Conservation (phyloP, 2,113 vertebrate species). For the Pongo pygmaeus region DNA sequence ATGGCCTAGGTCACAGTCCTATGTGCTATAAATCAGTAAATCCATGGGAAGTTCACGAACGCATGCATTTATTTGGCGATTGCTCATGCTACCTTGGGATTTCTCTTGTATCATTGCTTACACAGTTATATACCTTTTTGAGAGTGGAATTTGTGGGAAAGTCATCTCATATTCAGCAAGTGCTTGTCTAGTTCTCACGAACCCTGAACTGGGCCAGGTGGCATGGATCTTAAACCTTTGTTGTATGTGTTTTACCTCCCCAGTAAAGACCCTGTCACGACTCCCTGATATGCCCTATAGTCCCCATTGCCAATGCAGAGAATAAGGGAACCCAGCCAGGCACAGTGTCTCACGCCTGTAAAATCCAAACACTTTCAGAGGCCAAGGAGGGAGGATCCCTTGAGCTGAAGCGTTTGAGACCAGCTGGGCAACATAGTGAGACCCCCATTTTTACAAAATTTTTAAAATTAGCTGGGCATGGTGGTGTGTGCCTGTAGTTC, state of each 20-base stretch:
- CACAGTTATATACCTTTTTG: neutral
- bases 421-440: too few relatives aligned
- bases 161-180: neutral
- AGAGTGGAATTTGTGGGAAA: neutral
- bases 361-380: too few relatives aligned
- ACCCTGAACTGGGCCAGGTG: neutral
- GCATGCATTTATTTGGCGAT: accelerated
- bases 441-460: too few relatives aligned
- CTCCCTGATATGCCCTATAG: accelerated
- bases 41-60: neutral
- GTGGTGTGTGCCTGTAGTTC: too few relatives aligned
- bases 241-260: neutral
- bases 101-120: neutral
- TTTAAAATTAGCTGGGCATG: too few relatives aligned
- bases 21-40: neutral
- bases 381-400: too few relatives aligned
- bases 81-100: neutral
- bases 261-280: neutral
- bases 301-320: neutral
- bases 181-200: neutral
- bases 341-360: too few relatives aligned
- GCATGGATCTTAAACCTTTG: too few relatives aligned
- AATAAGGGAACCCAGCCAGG: neutral
- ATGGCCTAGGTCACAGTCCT: neutral
- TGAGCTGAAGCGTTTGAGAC: too few relatives aligned